Percentiles rank a stretch among this genome's conserved stretches.
phyloP scores from a whole-genome alignment of 2,113 vertebrate species.

The Semicossyphus pulcher region DNA sequence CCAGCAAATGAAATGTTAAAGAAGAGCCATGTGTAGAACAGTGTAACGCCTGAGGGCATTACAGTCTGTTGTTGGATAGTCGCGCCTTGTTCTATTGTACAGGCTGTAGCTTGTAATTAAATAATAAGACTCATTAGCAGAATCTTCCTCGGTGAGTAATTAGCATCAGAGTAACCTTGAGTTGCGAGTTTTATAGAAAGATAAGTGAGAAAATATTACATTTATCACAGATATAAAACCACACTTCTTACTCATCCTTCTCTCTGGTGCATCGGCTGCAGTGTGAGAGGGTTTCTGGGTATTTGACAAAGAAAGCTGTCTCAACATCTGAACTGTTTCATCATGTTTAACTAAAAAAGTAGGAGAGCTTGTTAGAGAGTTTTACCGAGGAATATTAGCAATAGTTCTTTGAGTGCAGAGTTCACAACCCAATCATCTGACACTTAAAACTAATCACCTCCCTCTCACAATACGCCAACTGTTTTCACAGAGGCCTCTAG shows the following conservation, averaged over 20 bases:
- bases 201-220: not conserved
- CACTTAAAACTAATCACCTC: slow-evolving; percentile 76
- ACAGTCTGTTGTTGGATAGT: slow-evolving; percentile 63
- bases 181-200: not conserved
- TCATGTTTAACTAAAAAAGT: slow-evolving; percentile 53
- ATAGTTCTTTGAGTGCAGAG: slow-evolving; percentile 64
- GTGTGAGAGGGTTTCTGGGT: slow-evolving; percentile 26
- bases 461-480: slow-evolving; percentile 66
- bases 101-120: slow-evolving; percentile 61
- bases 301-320: slow-evolving; percentile 47
- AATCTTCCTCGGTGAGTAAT: slow-evolving; percentile 19
- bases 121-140: slow-evolving; percentile 62
- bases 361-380: slow-evolving; percentile 58
- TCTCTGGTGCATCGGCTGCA: not conserved
- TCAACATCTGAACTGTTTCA: slow-evolving; percentile 60
- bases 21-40: slow-evolving; percentile 57
- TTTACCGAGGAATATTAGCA: slow-evolving; percentile 59
- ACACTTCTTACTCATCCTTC: not conserved
- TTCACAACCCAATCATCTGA: slow-evolving; percentile 74
- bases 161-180: not conserved
- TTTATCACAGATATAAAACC: slow-evolving; percentile 4
- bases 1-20: slow-evolving; percentile 71
- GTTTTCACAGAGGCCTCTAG: slow-evolving; percentile 66
- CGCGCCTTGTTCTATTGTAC: slow-evolving; percentile 56
- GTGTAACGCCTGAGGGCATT: slow-evolving; percentile 55